A percentile compares a stretch with the other conserved stretches of the same genome.
Evolutionary conservation across 2,113 vertebrate species (phyloP).

Genomic region (Octodon degus): DNA sequence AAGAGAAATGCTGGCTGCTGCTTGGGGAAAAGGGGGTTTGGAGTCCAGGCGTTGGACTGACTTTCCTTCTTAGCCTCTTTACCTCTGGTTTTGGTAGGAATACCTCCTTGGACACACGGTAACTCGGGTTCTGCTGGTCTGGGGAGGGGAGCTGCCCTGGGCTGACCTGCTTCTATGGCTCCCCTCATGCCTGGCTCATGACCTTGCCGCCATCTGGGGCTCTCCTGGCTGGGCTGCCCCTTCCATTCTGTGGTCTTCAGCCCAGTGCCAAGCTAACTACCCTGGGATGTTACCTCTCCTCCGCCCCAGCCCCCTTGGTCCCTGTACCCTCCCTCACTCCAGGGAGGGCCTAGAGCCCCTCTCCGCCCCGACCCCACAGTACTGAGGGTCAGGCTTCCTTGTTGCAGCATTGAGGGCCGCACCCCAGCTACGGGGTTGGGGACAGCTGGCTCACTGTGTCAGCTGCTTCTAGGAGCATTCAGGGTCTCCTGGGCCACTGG

Average conservation of each 20-base stretch:
- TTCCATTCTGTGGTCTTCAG: background rate
- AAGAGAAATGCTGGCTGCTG: background rate
- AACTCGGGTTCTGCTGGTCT: background rate
- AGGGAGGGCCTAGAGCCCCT: background rate
- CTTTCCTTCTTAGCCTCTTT: background rate
- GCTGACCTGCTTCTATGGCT: background rate
- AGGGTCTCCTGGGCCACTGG: background rate
- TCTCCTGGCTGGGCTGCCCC: background rate
- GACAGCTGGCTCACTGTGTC: slow-evolving; percentile 45
- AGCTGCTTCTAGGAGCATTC: background rate
- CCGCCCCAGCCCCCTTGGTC: background rate
- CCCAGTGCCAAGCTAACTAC: background rate
- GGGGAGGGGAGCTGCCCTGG: background rate
- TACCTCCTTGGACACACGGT: background rate
- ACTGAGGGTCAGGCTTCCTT: slow-evolving; percentile 1
- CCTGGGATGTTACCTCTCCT: no score
- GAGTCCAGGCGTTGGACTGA: background rate
- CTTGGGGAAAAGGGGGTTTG: background rate
- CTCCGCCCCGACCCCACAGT: background rate
- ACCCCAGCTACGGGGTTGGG: background rate
- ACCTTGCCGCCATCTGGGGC: background rate
- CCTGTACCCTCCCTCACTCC: no score
- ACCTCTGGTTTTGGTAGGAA: background rate
- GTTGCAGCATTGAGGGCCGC: background rate
- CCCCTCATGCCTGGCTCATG: background rate